Conservation (phyloP, 1,140 invertebrate genomes). For the Apis laboriosa region DNA sequence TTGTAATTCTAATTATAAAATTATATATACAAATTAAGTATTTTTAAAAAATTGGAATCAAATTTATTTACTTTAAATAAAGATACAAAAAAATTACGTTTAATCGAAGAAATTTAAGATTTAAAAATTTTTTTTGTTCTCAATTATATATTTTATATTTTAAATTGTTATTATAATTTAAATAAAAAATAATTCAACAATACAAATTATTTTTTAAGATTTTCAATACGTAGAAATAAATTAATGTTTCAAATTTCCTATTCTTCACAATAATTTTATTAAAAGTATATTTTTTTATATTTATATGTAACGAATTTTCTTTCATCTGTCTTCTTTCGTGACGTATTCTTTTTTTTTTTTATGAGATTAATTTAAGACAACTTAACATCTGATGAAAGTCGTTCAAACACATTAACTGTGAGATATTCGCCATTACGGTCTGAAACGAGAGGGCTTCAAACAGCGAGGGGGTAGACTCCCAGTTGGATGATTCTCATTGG, state of each 20-base stretch:
- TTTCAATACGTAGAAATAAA: not conserved
- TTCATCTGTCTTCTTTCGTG: not conserved
- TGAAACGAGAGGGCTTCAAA: conserved; percentile 38
- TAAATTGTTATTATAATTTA: no score
- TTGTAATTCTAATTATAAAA: no score
- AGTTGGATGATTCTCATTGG: conserved; percentile 47
- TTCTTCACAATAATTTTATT: not conserved
- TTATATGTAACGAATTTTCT: not conserved
- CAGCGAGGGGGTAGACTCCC: conserved; percentile 42
- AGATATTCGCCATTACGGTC: conserved; percentile 70
- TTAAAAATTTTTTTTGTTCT: no score
- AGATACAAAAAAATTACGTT: no score
- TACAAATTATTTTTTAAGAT: no score
- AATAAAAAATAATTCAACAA: no score
- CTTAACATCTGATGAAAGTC: conserved; percentile 72
- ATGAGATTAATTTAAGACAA: conserved; percentile 72
- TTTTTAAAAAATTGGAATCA: no score
- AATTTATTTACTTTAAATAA: no score
- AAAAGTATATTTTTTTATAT: not conserved
- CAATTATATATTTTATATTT: no score
- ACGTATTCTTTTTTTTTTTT: conserved; percentile 57
- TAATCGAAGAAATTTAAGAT: no score
- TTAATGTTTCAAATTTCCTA: not conserved
- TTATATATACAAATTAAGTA: no score
- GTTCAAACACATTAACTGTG: conserved; percentile 59